Evolutionary conservation across 1,140 invertebrate species (phyloP).

Genomic region (Sinella curviseta): DNA sequence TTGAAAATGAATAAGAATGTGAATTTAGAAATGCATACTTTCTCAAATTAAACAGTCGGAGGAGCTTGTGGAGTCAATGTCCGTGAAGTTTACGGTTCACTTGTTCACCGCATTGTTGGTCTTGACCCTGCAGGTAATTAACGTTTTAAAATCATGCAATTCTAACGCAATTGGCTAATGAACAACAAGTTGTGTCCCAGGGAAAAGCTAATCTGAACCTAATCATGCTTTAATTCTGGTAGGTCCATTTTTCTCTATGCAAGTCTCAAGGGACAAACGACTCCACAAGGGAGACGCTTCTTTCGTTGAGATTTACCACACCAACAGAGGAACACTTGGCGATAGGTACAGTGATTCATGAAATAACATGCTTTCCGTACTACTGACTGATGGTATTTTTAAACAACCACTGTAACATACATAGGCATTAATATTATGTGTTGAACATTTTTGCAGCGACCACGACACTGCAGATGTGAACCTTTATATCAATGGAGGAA

Average conservation of each 20-base stretch:
- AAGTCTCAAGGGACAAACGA: constrained; percentile 4
- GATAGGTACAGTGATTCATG: neutral
- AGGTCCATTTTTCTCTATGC: constrained; percentile 19
- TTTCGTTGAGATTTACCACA: constrained; percentile 39
- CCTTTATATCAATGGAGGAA: constrained; percentile 33
- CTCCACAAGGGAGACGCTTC: constrained; percentile 25
- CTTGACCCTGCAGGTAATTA: constrained; percentile 28
- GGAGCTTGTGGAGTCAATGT: neutral
- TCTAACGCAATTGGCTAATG: no score
- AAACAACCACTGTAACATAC: no score
- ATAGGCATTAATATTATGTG: neutral
- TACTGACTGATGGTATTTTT: no score
- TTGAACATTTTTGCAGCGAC: neutral
- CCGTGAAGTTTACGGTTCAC: neutral
- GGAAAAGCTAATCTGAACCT: no score
- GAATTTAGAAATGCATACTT: neutral
- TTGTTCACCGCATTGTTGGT: constrained; percentile 23
- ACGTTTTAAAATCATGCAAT: no score
- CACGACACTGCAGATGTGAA: constrained; percentile 34
- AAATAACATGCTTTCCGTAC: neutral
- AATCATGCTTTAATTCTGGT: no score
- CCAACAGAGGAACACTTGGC: constrained; percentile 35
- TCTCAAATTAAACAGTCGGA: neutral
- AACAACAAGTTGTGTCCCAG: no score
- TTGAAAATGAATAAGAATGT: no score